Conservation (phyloP, 2,113 vertebrate species). For the Saguinus midas region DNA sequence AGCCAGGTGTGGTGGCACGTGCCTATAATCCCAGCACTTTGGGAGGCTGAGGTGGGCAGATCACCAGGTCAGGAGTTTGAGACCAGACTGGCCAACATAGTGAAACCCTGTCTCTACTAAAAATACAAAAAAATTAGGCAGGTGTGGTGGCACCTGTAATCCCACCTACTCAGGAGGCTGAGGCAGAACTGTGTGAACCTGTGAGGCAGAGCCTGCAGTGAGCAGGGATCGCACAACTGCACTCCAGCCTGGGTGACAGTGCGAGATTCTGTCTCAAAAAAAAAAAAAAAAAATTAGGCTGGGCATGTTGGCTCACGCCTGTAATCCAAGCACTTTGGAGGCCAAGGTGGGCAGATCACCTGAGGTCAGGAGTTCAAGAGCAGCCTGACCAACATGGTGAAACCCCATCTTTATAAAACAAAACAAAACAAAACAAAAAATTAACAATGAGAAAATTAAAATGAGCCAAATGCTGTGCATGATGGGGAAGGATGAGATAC, state of each 20-base stretch:
- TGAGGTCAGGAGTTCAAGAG: too few species aligned
- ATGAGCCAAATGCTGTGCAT: conserved; percentile 50
- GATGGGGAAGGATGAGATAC: neutral
- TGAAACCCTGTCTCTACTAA: neutral
- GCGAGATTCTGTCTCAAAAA: neutral
- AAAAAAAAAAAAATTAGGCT: neutral
- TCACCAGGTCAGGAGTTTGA: neutral
- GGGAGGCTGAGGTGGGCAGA: neutral
- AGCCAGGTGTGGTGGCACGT: neutral
- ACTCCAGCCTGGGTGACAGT: neutral
- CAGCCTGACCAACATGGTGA: too few species aligned
- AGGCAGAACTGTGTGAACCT: neutral
- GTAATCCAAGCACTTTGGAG: too few species aligned
- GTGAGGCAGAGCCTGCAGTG: neutral
- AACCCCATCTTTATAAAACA: too few species aligned
- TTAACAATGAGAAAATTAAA: conserved; percentile 56
- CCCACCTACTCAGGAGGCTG: neutral
- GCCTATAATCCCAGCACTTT: neutral
- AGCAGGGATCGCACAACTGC: neutral
- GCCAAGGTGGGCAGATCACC: too few species aligned
- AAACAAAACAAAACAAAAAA: neutral
- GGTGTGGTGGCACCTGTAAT: neutral
- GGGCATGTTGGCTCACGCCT: too few species aligned
- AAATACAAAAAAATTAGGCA: neutral
- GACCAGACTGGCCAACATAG: neutral